phyloP scores from a whole-genome alignment of 2,113 vertebrate species.

The Myotis lucifugus region DNA sequence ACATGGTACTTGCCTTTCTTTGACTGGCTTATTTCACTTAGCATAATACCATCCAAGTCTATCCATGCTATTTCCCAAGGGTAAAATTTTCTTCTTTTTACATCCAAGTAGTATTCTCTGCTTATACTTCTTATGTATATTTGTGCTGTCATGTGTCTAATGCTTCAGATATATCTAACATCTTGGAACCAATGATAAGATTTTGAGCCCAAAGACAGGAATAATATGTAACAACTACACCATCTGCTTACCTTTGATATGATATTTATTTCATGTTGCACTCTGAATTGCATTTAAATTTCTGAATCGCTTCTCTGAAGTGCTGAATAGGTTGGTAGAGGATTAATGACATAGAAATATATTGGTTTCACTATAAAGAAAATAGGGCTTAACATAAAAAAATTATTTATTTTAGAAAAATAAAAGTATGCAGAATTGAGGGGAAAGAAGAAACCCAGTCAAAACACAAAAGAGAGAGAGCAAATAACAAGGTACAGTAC shows the following conservation, averaged over 20 bases:
- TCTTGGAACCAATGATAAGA: background rate
- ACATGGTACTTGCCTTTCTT: background rate
- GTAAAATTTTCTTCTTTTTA: background rate
- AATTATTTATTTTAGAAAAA: background rate
- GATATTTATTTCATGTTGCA: background rate
- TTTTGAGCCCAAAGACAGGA: background rate
- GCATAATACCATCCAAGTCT: background rate
- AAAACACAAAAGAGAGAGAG: background rate
- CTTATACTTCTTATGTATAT: background rate
- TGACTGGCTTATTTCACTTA: background rate
- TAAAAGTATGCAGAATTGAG: background rate
- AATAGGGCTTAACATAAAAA: background rate
- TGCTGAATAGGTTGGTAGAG: background rate
- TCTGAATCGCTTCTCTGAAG: background rate
- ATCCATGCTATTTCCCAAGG: background rate
- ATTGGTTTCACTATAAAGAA: background rate
- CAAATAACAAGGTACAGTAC: background rate
- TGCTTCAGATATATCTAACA: background rate
- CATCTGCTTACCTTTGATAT: background rate
- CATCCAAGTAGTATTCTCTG: background rate
- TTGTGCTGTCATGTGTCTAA: background rate
- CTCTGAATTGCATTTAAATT: conserved; percentile 5
- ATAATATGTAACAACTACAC: background rate
- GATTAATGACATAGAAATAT: background rate
- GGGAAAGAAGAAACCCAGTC: background rate